These are phyloP conservation scores for Prunella fulvescens DNA, from an alignment of 2,113 vertebrate species.

Conservation along the genomic window DNA sequence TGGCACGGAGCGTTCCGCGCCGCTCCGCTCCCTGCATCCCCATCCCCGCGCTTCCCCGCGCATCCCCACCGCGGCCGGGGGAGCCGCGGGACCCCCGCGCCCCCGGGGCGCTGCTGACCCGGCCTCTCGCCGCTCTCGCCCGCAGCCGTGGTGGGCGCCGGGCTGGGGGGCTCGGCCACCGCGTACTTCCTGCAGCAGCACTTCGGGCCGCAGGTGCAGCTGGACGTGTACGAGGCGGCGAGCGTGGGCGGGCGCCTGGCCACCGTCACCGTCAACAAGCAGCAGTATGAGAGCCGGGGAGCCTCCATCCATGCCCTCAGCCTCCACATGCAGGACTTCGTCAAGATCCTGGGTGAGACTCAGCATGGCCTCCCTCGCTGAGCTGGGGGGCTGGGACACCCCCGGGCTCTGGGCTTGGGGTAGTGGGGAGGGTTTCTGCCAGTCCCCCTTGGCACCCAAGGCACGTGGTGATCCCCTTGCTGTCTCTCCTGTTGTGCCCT, in stretches of 20 bases:
- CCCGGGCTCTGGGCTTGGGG: not conserved
- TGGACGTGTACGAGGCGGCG: conserved; percentile 90
- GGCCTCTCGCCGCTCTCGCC: not conserved
- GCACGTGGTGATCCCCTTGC: accelerated
- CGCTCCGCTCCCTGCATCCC: not conserved
- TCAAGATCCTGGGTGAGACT: conserved; percentile 88
- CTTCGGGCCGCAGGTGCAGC: conserved; percentile 91
- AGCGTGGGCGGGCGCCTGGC: conserved; percentile 88
- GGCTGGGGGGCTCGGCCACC: conserved; percentile 89
- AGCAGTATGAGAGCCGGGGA: conserved; percentile 91
- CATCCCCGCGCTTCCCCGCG: not conserved
- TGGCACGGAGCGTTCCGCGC: not conserved
- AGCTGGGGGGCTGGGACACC: not conserved
- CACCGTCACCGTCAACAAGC: conserved; percentile 90
- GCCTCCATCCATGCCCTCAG: conserved; percentile 94
- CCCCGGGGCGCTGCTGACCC: not conserved
- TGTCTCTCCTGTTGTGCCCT: not conserved
- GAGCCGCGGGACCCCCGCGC: not conserved
- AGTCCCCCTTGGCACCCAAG: accelerated
- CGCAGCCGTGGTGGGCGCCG: conserved; percentile 90
- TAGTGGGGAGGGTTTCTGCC: not conserved
- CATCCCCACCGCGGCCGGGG: too few species aligned
- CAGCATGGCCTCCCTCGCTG: not conserved
- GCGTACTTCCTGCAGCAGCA: conserved; percentile 92
- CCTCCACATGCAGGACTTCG: conserved; percentile 96